phyloP scores from a whole-genome alignment of 2,797 vertebrate genomes.

The Sphaeramia orbicularis region DNA sequence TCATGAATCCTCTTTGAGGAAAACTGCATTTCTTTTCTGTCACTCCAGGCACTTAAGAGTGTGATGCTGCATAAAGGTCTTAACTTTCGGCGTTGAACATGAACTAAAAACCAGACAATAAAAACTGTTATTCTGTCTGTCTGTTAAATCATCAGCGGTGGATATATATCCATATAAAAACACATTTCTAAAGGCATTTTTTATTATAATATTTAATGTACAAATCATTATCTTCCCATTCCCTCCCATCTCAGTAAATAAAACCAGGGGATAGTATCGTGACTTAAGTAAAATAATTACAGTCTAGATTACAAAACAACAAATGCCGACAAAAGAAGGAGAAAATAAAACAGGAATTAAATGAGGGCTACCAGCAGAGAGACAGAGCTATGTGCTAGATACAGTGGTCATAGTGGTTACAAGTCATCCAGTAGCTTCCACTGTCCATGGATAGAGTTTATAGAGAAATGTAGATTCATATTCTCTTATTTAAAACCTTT shows the following conservation, averaged over 20 bases:
- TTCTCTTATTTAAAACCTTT: background rate
- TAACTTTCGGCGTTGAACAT: conserved; percentile 22
- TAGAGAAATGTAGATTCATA: background rate
- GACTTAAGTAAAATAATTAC: conserved; percentile 75
- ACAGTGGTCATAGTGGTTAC: conserved; percentile 77
- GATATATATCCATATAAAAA: conserved; percentile 74
- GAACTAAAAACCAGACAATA: conserved; percentile 39
- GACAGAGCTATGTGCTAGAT: conserved; percentile 46
- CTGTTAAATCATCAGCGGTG: conserved; percentile 57
- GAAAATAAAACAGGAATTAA: conserved; percentile 37
- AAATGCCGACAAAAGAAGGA: conserved; percentile 50
- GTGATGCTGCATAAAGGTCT: conserved; percentile 27
- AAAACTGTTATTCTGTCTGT: conserved; percentile 33
- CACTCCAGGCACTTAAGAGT: conserved; percentile 42
- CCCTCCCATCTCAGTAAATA: conserved; percentile 68
- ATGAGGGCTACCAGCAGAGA: conserved; percentile 82
- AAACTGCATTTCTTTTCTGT: conserved; percentile 63
- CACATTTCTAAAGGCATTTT: conserved; percentile 52
- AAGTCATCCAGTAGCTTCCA: conserved; percentile 49
- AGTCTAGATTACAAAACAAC: conserved; percentile 76
- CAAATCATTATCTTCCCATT: conserved; percentile 63
- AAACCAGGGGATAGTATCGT: conserved; percentile 67
- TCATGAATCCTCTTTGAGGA: conserved; percentile 78
- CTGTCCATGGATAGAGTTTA: conserved; percentile 7
- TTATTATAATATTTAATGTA: conserved; percentile 76